Evolutionary conservation across 2,888 invertebrate species (phyloP).

Genomic region (Phoenoteleia sp.): DNA sequence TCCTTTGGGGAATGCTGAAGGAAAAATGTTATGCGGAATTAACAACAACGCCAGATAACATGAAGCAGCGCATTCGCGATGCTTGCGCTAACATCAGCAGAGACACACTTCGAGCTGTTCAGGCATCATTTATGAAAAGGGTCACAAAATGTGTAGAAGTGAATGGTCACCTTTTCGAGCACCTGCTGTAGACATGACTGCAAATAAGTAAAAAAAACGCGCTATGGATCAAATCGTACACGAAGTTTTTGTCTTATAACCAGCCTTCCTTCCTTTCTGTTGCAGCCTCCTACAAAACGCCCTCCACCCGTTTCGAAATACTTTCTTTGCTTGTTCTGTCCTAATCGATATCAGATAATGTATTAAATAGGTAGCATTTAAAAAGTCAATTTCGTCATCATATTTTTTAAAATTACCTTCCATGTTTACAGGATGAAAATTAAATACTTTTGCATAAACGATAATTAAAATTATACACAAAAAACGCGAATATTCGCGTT

Average conservation of each 20-base stretch:
- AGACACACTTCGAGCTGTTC: neutral
- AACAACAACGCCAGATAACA: constrained; percentile 12
- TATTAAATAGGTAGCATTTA: no score
- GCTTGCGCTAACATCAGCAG: neutral
- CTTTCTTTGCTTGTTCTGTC: no score
- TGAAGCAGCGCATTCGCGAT: constrained; percentile 9
- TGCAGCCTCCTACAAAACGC: neutral
- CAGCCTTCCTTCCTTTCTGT: no score
- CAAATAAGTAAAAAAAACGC: constrained; percentile 1
- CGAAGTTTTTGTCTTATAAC: no score
- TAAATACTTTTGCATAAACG: no score
- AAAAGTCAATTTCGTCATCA: no score
- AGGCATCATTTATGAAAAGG: neutral
- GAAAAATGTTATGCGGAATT: constrained; percentile 2
- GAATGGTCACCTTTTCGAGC: constrained; percentile 20
- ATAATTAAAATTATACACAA: no score
- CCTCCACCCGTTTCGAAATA: no score
- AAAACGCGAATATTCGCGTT: no score
- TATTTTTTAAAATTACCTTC: no score
- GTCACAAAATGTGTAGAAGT: neutral
- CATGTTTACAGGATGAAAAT: no score
- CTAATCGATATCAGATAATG: no score
- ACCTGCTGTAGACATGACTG: neutral
- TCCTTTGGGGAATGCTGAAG: constrained; percentile 10
- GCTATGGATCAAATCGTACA: neutral